phyloP scores from a whole-genome alignment of 2,888 invertebrate genomes.

The Tridacna gigas region DNA sequence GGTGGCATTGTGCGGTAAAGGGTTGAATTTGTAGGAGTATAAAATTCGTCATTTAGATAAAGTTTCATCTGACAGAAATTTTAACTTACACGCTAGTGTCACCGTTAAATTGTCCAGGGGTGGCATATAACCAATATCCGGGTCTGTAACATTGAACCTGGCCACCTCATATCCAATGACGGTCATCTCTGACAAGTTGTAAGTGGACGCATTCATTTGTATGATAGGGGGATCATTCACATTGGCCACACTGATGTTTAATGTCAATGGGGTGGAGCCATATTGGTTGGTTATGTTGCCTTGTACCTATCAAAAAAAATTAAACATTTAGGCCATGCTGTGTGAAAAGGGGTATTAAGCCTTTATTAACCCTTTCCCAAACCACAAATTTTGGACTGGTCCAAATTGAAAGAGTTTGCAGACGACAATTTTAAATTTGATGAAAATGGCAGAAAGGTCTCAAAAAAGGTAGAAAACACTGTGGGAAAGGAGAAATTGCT shows the following conservation, averaged over 20 bases:
- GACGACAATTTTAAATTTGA: no score
- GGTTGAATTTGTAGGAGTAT: no score
- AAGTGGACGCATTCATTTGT: not conserved
- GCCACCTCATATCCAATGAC: not conserved
- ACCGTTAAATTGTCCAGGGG: slow-evolving; percentile 27
- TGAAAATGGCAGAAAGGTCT: no score
- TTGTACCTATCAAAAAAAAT: slow-evolving; percentile 35
- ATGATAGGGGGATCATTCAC: slow-evolving; percentile 49
- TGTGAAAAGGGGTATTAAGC: no score
- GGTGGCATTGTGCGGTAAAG: no score
- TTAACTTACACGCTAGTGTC: slow-evolving; percentile 31
- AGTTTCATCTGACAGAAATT: not conserved
- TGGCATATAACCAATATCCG: slow-evolving; percentile 26
- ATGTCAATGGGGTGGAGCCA: slow-evolving; percentile 1
- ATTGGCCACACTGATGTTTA: slow-evolving; percentile 31
- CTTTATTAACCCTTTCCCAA: no score
- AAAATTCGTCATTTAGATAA: no score
- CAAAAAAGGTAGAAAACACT: no score
- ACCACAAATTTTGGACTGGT: no score
- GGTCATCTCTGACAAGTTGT: slow-evolving; percentile 1
- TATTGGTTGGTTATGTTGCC: slow-evolving; percentile 37
- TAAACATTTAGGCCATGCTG: not conserved
- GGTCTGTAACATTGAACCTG: slow-evolving; percentile 38
- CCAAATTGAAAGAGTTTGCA: no score
- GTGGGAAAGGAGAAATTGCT: no score